Evolutionary conservation across 1,140 invertebrate species (phyloP), one percentile per base, ranked within the genome.

Genomic region (Drosophila parvula): DNA sequence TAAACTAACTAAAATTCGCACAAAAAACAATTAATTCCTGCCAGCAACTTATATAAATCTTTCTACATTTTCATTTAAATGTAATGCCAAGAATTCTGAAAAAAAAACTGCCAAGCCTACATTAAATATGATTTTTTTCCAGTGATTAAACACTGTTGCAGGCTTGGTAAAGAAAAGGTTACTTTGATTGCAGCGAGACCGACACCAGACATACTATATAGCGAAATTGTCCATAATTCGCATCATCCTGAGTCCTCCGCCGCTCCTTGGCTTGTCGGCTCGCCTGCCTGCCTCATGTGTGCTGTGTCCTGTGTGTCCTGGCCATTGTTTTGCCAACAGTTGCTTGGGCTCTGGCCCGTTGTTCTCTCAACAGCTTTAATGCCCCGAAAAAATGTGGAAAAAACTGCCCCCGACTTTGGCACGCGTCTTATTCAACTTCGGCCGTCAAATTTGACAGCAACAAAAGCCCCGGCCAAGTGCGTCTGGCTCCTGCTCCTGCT

Each of bases 371-470:
- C 81, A 68, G 47, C 58, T 81, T 84, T 79, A 79, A 88, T 79
- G 70, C 47, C 50, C 45, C 73, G 69, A 60, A 67, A 74, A 79
- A 79, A 47, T 22, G 55, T 27, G 51, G 12, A 68, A 78, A 77
- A 77, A 78, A 76, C 64, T 77, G 51, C 57, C 58, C 45, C 59
- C 67, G 70, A 53, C 63, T 55, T 38, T 88, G 85, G 84, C 84
- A 89, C 84, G 84, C 84, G 84, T 89, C 84, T 81, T 84, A 41
- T 70, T 79, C 85, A 65, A 78, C 67, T 79, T 73, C 73, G 81
- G 81, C 81, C 89, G 81, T 91, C 89, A 91, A 90, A 78, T 91
- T 91, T 91, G 89, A 91, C 89, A 90, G 78, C 86, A 59, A 45
- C 61, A 74, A 73, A 65, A 81, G 74, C 45, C 40, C 53, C 48